A percentile compares a stretch with the other conserved stretches of the same genome.
phyloP scores from a whole-genome alignment of 1,140 invertebrate genomes.

The Bombus waltoni region DNA sequence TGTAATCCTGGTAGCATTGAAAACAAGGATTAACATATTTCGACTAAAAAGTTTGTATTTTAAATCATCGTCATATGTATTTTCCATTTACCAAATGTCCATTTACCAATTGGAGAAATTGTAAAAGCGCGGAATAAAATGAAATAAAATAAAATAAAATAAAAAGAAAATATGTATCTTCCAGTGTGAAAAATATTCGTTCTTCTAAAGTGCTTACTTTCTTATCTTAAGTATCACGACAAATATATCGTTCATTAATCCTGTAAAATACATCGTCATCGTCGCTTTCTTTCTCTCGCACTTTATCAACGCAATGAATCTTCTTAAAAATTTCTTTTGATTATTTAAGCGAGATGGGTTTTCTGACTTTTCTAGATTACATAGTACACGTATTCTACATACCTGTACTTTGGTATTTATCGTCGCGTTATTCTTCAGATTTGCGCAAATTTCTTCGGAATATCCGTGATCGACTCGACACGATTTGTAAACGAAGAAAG shows the following conservation, averaged over 20 bases:
- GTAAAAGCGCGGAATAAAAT: no score
- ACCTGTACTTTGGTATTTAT: conserved; percentile 87
- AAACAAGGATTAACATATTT: no score
- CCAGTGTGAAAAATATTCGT: not conserved
- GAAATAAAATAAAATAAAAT: no score
- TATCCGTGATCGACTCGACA: conserved; percentile 88
- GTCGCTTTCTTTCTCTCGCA: not conserved
- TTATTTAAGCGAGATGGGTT: not conserved
- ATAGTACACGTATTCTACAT: conserved; percentile 4
- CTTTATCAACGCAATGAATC: not conserved
- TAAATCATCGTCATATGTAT: no score
- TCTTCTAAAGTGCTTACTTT: not conserved
- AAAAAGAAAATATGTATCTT: not conserved
- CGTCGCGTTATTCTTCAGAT: conserved; percentile 83
- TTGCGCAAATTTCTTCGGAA: conserved; percentile 85
- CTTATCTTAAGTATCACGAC: not conserved
- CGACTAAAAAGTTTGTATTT: no score
- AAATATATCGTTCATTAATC: not conserved
- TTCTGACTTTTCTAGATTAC: not conserved
- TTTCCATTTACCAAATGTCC: no score
- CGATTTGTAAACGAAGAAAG: conserved; percentile 88
- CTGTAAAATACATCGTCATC: not conserved
- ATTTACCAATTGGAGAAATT: no score
- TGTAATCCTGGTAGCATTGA: no score
- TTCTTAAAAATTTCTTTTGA: not conserved